Percentiles rank a stretch among this genome's conserved stretches.
Conservation (phyloP, 1,140 invertebrate genomes). For the Drosophila sp. region DNA sequence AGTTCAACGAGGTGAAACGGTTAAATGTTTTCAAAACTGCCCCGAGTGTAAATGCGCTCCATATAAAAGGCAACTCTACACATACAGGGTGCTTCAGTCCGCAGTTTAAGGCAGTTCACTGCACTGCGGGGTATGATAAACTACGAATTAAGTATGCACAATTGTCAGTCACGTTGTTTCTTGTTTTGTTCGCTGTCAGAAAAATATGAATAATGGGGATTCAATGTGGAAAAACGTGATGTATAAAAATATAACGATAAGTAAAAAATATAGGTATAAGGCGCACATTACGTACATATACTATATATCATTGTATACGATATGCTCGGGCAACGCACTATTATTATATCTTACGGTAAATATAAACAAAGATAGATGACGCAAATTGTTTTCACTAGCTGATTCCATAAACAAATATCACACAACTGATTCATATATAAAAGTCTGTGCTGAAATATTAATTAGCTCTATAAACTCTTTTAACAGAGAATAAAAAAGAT, state of each 20-base stretch:
- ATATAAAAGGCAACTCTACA: constrained; percentile 22
- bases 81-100: constrained; percentile 44
- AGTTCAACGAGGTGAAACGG: constrained; percentile 59
- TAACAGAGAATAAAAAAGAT: too few relatives aligned
- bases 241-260: constrained; percentile 7
- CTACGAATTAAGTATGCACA: constrained; percentile 20
- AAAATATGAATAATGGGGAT: constrained; percentile 41
- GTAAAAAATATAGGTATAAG: constrained; percentile 8
- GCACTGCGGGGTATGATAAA: constrained; percentile 34
- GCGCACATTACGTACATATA: neutral
- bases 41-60: constrained; percentile 27
- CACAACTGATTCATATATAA: constrained; percentile 9
- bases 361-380: constrained; percentile 10
- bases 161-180: constrained; percentile 39
- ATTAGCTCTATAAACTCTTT: neutral
- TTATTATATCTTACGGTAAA: constrained; percentile 19
- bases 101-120: constrained; percentile 21
- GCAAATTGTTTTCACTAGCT: neutral
- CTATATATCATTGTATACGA: constrained; percentile 1
- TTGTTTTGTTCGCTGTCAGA: constrained; percentile 27
- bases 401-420: neutral
- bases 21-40: constrained; percentile 54
- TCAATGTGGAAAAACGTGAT: constrained; percentile 33
- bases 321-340: constrained; percentile 26
- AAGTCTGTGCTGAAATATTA: constrained; percentile 7